phyloP scores from a whole-genome alignment of 2,113 vertebrate genomes.

The Nibea coibor region DNA sequence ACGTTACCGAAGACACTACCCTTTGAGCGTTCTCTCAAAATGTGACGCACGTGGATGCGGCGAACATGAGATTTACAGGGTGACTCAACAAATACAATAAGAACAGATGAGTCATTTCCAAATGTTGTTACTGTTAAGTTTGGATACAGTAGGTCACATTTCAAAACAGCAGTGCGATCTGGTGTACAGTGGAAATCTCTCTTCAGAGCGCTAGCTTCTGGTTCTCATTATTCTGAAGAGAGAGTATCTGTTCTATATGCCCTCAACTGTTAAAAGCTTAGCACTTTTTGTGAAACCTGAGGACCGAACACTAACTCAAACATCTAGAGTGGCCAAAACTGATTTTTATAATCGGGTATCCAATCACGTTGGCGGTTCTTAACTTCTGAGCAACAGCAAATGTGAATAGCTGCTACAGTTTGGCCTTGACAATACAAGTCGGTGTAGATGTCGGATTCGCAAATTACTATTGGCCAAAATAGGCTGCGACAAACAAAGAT shows the following conservation, averaged over 20 bases:
- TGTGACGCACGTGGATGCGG: slow-evolving; percentile 37
- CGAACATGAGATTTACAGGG: slow-evolving; percentile 56
- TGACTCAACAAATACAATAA: slow-evolving; percentile 72
- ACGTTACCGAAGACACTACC: slow-evolving; percentile 20
- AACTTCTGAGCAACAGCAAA: not conserved
- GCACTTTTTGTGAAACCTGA: slow-evolving; percentile 49
- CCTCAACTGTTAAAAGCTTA: slow-evolving; percentile 32
- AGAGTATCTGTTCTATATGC: slow-evolving; percentile 34
- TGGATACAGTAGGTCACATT: slow-evolving; percentile 51
- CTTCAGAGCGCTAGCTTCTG: slow-evolving; percentile 57
- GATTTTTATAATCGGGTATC: not conserved
- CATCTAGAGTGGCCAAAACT: not conserved
- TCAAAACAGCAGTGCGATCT: slow-evolving; percentile 19
- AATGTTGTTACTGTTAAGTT: slow-evolving; percentile 48
- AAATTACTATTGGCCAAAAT: too few species aligned
- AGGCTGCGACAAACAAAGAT: too few species aligned
- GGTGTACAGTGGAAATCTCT: slow-evolving; percentile 58
- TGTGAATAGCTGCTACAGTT: not conserved
- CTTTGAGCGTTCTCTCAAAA: slow-evolving; percentile 29
- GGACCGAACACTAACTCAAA: slow-evolving; percentile 13
- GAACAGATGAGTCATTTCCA: slow-evolving; percentile 70
- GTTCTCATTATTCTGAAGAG: slow-evolving; percentile 56
- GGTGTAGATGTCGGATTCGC: not conserved
- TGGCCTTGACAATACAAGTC: not conserved
- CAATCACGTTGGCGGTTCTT: not conserved